Evolutionary conservation across 2,113 vertebrate genomes (phyloP), one percentile per base, ranked within the genome.

Genomic region (Castor canadensis): DNA sequence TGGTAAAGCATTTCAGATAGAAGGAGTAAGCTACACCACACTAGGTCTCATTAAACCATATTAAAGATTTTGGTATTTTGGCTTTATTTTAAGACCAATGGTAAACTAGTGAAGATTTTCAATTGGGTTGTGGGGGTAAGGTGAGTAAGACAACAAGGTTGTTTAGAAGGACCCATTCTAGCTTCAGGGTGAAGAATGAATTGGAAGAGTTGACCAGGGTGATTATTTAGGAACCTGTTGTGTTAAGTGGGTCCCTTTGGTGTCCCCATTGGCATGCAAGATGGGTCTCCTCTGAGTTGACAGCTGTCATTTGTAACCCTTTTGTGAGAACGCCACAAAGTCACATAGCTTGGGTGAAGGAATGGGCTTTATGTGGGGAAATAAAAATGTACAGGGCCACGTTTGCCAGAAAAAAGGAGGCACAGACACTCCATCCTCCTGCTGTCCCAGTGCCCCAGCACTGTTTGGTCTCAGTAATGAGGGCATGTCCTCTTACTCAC

Each of bases 91-190:
- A 81, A 86, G 58, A 64, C n/a, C 73, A 86, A 10, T 1, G 7
- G 56, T 85, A 82, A 95, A 12, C 40, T 62, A n/a, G 0, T 35
- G n/a, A 62, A n/a, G 47, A 8, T 20, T 82, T 60, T 82, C 45
- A 90, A n/a, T 2, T 77, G 69, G 28, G 17, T 13, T 77, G 45
- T 40, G 24, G 11, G n/a, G 2, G n/a, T 26, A 79, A 56, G n/a
- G 9, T 62, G 26, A 24, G 60, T 45, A 12, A 77, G 40, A 26
- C 3, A 24, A 64, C 20, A 80, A 32, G 40, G 62, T 83, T 88
- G n/a, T 90, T 89, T 87, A 82, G 80, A 64, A 79, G 95, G 83
- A 38, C 64, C 64, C n/a, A 52, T 24, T 83, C 35, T 73, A 67
- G 56, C 40, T 66, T 32, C 30, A 73, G n/a, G 38, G 19, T 87